Conservation (phyloP, 2,113 vertebrate genomes). For the Barbus barbus region DNA sequence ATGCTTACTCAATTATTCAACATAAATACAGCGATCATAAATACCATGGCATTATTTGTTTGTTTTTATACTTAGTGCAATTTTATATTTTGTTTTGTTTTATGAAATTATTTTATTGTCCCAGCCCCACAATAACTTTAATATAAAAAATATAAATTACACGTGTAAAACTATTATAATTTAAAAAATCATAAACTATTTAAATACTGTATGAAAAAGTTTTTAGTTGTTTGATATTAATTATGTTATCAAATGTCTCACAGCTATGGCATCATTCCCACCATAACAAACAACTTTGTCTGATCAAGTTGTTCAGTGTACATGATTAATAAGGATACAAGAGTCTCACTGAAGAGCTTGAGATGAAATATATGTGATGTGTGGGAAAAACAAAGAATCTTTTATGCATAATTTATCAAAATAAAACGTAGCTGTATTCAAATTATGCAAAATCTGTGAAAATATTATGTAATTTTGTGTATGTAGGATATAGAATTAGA, state of each 20-base stretch:
- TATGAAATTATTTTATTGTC: background rate
- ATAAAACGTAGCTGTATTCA: background rate
- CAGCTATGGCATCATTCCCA: background rate
- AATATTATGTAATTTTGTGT: background rate
- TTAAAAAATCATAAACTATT: background rate
- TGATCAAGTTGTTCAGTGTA: background rate
- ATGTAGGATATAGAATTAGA: background rate
- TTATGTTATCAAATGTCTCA: background rate
- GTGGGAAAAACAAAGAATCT: too few relatives aligned
- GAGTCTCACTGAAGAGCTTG: too few relatives aligned
- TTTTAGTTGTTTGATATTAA: background rate
- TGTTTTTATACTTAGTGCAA: too few relatives aligned
- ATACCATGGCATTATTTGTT: too few relatives aligned
- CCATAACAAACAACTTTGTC: background rate
- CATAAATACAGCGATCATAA: background rate
- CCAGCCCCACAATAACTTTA: too few relatives aligned
- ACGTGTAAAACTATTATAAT: too few relatives aligned
- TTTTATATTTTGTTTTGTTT: too few relatives aligned
- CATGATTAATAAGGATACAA: too few relatives aligned
- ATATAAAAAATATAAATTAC: too few relatives aligned
- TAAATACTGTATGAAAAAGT: background rate
- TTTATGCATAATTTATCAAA: background rate
- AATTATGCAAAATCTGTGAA: background rate
- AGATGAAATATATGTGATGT: too few relatives aligned
- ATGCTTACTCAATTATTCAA: background rate